Conservation (phyloP, 2,113 vertebrate species). For the Semicossyphus pulcher region DNA sequence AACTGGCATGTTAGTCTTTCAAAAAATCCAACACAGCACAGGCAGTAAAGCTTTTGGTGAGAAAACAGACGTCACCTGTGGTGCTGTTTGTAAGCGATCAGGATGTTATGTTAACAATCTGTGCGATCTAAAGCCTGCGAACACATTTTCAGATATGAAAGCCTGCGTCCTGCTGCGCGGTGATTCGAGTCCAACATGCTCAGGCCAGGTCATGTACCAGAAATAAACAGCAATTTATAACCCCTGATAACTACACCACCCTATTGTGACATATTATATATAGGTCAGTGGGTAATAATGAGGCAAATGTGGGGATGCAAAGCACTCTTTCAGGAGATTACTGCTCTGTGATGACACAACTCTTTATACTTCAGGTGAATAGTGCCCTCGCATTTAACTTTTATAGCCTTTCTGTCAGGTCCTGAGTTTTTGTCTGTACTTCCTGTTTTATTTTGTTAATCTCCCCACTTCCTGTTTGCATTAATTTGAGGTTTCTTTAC, state of each 20-base stretch:
- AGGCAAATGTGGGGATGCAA: not conserved
- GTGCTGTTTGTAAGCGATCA: conserved; percentile 43
- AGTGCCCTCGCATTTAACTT: too few species aligned
- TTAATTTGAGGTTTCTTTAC: too few species aligned
- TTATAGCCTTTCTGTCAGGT: too few species aligned
- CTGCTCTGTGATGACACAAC: too few species aligned
- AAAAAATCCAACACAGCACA: not conserved
- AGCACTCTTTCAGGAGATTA: not conserved
- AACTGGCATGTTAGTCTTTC: conserved; percentile 9
- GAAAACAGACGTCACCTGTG: conserved; percentile 33
- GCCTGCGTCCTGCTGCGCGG: not conserved
- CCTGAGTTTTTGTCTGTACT: too few species aligned
- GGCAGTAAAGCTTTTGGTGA: not conserved
- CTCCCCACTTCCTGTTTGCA: too few species aligned
- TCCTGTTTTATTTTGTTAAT: too few species aligned
- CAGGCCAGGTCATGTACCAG: conserved; percentile 16
- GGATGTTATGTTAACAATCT: conserved; percentile 51
- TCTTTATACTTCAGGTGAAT: not conserved
- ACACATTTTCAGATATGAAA: conserved; percentile 51
- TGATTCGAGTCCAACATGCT: not conserved
- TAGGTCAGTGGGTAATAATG: not conserved
- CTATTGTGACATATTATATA: conserved; percentile 9
- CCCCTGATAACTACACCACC: not conserved
- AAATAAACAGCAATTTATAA: conserved; percentile 32
- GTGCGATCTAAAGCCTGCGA: conserved; percentile 26